Base-by-base conservation (phyloP, 2,888 invertebrate genomes). In the Ypsolopha sequella region DNA sequence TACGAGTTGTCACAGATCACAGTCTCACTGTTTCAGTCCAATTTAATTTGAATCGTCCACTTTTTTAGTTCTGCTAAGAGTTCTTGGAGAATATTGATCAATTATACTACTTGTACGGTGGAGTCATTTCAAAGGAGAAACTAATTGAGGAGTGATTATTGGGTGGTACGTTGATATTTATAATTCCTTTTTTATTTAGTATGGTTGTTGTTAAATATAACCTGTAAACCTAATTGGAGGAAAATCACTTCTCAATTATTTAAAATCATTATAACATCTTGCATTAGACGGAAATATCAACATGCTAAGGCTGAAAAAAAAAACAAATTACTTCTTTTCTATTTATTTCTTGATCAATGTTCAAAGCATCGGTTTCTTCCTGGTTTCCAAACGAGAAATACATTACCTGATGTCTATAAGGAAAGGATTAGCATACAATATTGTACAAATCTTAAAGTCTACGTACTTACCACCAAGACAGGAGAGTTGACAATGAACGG, bases 401-500 rank as follows among this genome's bases (percentile, higher is more conserved):
- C 43, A 7, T 43, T 43, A 43, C 43, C 43, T 43, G 8, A 2
- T 13, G 6, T 11, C 39, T 49, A 33, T 13, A 49, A 33, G 14
- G 10, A 49, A 14, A 7, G 7, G 7, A 13, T 49, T 49, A 49
- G 33, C 39, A 24, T 4, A 48, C 13, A 38, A 14, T 13, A 14
- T 41, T 2, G 3, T 41, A 11, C 13, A 36, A 24, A n/a, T 35
- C 14, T 24, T 24, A 24, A 24, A 24, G 24, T 24, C 24, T 24
- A 24, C 34, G 41, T 52, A 52, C 52, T 52, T 48, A 52, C 52
- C 52, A 47, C 24, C n/a, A 13, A 11, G 35, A 9, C n/a, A 11
- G 7, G 38, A 36, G 14, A 36, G 34, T 24, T 7, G 36, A 45
- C 6, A 24, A 24, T 24, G 24, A 9, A 33, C 61, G 58, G 65